These are phyloP conservation scores for Thunnus albacares DNA, from an alignment of 2,797 vertebrate species.

Conservation along the genomic window DNA sequence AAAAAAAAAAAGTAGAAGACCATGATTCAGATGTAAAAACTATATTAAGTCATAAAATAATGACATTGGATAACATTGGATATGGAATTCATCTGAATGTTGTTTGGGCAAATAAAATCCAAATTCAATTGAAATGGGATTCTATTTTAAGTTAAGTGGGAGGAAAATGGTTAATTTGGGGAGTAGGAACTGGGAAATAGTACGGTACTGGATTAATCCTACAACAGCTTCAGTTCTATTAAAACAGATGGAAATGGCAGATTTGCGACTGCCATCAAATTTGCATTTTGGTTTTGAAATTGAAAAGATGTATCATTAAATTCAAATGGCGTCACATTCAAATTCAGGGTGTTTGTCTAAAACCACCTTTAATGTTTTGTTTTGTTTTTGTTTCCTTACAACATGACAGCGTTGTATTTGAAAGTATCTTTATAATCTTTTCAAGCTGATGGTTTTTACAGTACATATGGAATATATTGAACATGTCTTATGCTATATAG, in stretches of 20 bases:
- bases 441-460: neutral
- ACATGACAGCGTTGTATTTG: neutral
- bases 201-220: neutral
- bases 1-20: neutral
- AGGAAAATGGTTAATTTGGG: neutral
- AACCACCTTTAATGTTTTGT: neutral
- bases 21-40: neutral
- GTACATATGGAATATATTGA: neutral
- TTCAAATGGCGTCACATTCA: slow-evolving; percentile 26
- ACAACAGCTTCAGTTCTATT: neutral
- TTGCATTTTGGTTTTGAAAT: slow-evolving; percentile 24
- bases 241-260: neutral
- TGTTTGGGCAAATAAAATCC: slow-evolving; percentile 8
- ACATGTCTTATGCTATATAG: neutral
- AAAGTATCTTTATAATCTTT: neutral
- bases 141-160: neutral
- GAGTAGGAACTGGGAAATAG: no score
- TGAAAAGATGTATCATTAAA: neutral
- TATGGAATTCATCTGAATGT: neutral
- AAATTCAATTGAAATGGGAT: neutral
- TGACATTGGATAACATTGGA: neutral
- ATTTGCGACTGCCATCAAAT: neutral
- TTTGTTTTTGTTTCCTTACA: neutral
- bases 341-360: slow-evolving; percentile 12
- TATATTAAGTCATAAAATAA: neutral